Evolutionary conservation across 2,888 invertebrate species (phyloP).

Genomic region (Acrobasis repandana): DNA sequence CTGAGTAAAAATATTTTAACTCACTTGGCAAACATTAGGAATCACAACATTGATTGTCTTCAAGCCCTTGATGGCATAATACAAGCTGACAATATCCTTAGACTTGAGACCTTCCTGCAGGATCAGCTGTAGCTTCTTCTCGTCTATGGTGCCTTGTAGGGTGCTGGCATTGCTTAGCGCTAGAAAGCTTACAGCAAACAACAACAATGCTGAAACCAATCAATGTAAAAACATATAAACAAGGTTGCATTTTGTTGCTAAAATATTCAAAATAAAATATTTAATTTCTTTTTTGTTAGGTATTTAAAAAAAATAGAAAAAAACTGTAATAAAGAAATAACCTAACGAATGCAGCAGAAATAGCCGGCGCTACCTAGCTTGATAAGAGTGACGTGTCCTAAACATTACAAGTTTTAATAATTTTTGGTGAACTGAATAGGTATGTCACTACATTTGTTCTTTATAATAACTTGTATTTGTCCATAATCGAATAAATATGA

Average conservation of each 20-base stretch:
- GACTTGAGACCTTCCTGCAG: slow-evolving; percentile 75
- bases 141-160: slow-evolving; percentile 68
- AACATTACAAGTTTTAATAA: slow-evolving; percentile 26
- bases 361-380: slow-evolving; percentile 19
- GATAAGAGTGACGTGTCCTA: slow-evolving; percentile 65
- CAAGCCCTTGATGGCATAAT: slow-evolving; percentile 89
- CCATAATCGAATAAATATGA: background rate
- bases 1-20: slow-evolving; percentile 20
- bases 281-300: too few species aligned
- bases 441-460: background rate
- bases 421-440: background rate
- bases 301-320: too few species aligned
- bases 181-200: slow-evolving; percentile 53
- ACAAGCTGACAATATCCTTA: slow-evolving; percentile 85
- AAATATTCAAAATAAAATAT: too few species aligned
- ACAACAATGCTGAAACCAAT: slow-evolving; percentile 52
- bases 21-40: slow-evolving; percentile 84
- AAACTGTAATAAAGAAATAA: background rate
- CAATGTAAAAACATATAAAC: slow-evolving; percentile 26
- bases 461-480: background rate
- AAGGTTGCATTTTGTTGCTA: slow-evolving; percentile 20
- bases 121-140: slow-evolving; percentile 64
- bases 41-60: slow-evolving; percentile 85
- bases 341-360: background rate
- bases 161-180: slow-evolving; percentile 56